Evolutionary conservation across 2,888 invertebrate genomes (phyloP).

Genomic region (Drosophila falleni): DNA sequence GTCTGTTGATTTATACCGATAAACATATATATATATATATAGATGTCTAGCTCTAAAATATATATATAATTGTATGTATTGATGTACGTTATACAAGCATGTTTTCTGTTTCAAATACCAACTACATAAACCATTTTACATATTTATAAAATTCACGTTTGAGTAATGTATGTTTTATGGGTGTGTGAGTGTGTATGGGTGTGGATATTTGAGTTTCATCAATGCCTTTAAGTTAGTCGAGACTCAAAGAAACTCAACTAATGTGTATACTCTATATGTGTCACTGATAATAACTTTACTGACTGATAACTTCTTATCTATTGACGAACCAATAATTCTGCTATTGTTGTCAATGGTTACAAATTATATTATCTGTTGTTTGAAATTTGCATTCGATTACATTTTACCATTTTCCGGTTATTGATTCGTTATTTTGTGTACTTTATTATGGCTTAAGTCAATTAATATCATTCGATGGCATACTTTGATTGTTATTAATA

Average conservation of each 20-base stretch:
- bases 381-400: neutral
- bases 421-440: conserved; percentile 46
- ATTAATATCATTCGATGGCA: conserved; percentile 80
- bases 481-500: conserved; percentile 76
- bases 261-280: conserved; percentile 7
- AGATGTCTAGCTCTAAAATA: conserved; percentile 15
- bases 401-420: conserved; percentile 12
- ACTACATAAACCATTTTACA: conserved; percentile 45
- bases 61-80: conserved; percentile 24
- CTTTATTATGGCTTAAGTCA: conserved; percentile 72
- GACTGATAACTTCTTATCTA: neutral
- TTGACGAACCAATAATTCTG: conserved; percentile 1
- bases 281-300: neutral
- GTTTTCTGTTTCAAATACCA: conserved; percentile 25
- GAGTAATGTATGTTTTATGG: conserved; percentile 4
- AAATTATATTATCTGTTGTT: conserved; percentile 5
- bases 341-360: neutral
- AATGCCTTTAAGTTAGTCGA: conserved; percentile 7
- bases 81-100: conserved; percentile 50
- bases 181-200: conserved; percentile 11
- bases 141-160: conserved; percentile 15
- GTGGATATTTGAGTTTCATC: conserved; percentile 7
- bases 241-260: conserved; percentile 9
- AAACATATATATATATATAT: conserved; percentile 6
- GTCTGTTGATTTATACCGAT: conserved; percentile 10